Evolutionary conservation across 2,888 invertebrate species (phyloP).

Genomic region (Lasioglossum oenotherae): DNA sequence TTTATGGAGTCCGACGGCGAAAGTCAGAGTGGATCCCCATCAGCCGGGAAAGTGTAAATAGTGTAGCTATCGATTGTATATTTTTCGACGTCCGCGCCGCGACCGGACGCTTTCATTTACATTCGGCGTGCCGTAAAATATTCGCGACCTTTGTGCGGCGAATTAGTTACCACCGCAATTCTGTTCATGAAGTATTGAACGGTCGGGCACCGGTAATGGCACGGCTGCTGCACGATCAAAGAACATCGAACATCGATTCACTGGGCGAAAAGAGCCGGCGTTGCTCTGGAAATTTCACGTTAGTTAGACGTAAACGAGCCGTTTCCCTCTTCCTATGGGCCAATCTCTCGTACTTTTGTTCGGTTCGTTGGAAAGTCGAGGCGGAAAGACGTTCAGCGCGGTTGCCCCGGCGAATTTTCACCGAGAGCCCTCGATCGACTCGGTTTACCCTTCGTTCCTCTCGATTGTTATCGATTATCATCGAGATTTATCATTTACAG

Average conservation of each 20-base stretch:
- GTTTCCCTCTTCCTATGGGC: slow-evolving; percentile 44
- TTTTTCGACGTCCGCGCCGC: slow-evolving; percentile 32
- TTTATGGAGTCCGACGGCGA: not conserved
- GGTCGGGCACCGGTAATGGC: slow-evolving; percentile 54
- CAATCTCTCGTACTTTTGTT: slow-evolving; percentile 58
- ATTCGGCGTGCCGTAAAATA: slow-evolving; percentile 53
- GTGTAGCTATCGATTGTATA: slow-evolving; percentile 36
- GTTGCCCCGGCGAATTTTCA: slow-evolving; percentile 46
- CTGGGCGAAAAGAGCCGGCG: slow-evolving; percentile 40
- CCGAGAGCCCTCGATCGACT: slow-evolving; percentile 4
- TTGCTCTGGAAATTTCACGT: slow-evolving; percentile 61
- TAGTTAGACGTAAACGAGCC: slow-evolving; percentile 71
- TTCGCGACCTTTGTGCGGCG: slow-evolving; percentile 61
- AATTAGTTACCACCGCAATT: slow-evolving; percentile 67
- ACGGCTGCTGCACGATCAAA: slow-evolving; percentile 65
- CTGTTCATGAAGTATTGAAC: slow-evolving; percentile 64
- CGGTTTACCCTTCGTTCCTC: not conserved
- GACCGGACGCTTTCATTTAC: slow-evolving; percentile 48
- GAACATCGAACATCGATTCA: slow-evolving; percentile 69
- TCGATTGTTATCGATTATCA: not conserved
- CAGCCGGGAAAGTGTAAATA: slow-evolving; percentile 7
- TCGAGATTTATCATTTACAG: not conserved
- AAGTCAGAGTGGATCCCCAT: not conserved
- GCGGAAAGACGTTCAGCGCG: slow-evolving; percentile 24
- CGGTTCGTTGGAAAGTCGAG: slow-evolving; percentile 38